These are phyloP conservation scores for Drosophila siamana DNA, from an alignment of 2,888 invertebrate genomes.

Conservation along the genomic window DNA sequence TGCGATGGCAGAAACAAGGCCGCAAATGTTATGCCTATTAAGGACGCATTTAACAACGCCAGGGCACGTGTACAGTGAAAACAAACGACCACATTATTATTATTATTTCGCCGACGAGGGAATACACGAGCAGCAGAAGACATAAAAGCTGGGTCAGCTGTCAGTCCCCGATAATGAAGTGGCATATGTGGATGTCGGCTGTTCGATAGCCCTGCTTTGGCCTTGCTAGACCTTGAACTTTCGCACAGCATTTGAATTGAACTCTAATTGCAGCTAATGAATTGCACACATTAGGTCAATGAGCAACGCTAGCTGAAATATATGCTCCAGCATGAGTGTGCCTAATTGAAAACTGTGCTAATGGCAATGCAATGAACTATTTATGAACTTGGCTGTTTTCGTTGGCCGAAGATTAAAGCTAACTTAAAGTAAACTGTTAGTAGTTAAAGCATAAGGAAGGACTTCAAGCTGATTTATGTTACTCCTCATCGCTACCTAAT, in stretches of 20 bases:
- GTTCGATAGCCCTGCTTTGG: conserved; percentile 22
- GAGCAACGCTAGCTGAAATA: conserved; percentile 28
- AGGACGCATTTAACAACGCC: conserved; percentile 61
- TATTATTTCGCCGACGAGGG: conserved; percentile 39
- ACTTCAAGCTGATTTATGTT: neutral
- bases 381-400: conserved; percentile 38
- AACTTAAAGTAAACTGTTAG: neutral
- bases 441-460: neutral
- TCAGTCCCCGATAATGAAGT: conserved; percentile 61
- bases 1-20: conserved; percentile 58
- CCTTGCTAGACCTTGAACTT: conserved; percentile 62
- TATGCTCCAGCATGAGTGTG: conserved; percentile 31
- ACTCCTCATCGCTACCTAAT: neutral
- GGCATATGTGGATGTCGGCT: conserved; percentile 48
- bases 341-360: conserved; percentile 36
- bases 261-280: conserved; percentile 76
- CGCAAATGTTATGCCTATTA: conserved; percentile 72
- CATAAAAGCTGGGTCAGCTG: neutral
- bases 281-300: conserved; percentile 69
- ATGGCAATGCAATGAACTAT: conserved; percentile 64
- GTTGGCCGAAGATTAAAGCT: neutral
- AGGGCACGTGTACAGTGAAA: conserved; percentile 68
- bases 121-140: neutral
- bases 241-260: conserved; percentile 58
- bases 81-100: conserved; percentile 75